These are phyloP conservation scores for Ornithorhynchus anatinus DNA, from an alignment of 2,113 vertebrate species.

Conservation along the genomic window DNA sequence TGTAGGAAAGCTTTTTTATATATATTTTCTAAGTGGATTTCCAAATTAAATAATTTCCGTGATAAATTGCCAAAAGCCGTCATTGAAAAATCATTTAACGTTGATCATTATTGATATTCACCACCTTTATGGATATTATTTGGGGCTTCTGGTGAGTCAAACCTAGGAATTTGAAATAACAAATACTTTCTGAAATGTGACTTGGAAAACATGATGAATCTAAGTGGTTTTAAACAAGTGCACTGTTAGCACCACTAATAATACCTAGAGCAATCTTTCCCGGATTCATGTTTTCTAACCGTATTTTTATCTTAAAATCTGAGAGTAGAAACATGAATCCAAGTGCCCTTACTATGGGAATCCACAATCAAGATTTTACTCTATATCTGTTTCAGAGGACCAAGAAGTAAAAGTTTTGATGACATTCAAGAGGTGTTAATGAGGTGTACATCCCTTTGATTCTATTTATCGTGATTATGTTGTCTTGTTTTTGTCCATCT, in stretches of 20 bases:
- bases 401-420: not conserved
- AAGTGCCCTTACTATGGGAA: conserved; percentile 27
- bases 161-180: conserved; percentile 15
- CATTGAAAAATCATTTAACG: no score
- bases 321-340: conserved; percentile 19
- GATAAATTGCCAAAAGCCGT: conserved; percentile 48
- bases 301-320: conserved; percentile 15
- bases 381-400: not conserved
- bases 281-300: not conserved
- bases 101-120: not conserved
- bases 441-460: no score
- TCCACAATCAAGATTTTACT: not conserved
- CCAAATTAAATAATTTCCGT: conserved; percentile 38
- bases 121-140: conserved; percentile 4
- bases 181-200: conserved; percentile 9
- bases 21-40: conserved; percentile 5
- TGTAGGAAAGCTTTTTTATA: no score
- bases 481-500: no score
- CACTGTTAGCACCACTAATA: not conserved
- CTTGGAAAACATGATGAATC: conserved; percentile 5
- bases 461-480: no score
- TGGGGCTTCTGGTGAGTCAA: not conserved
- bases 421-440: no score
- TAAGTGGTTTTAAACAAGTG: not conserved
- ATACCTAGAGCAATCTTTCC: not conserved